These are phyloP conservation scores for Sebastes itinus DNA, from an alignment of 2,797 vertebrate genomes.

Conservation along the genomic window DNA sequence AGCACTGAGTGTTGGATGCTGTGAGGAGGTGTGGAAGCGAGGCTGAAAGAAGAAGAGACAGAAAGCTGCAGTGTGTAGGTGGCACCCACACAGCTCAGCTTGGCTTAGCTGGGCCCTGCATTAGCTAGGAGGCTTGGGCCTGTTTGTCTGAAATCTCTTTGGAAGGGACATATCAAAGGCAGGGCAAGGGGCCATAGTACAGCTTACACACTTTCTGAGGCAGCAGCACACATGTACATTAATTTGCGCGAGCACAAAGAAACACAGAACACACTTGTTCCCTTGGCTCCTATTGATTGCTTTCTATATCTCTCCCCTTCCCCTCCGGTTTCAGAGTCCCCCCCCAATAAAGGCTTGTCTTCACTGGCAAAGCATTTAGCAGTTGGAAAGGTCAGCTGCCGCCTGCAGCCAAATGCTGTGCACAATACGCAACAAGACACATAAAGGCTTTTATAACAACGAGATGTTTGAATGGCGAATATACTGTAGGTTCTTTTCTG, in stretches of 20 bases:
- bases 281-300: conserved; percentile 73
- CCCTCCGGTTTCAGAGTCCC: conserved; percentile 49
- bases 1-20: conserved; percentile 46
- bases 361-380: conserved; percentile 60
- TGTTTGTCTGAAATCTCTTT: conserved; percentile 69
- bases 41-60: conserved; percentile 60
- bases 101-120: conserved; percentile 46
- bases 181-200: conserved; percentile 65
- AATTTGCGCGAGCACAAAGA: conserved; percentile 51
- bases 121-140: conserved; percentile 65
- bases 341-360: conserved; percentile 57
- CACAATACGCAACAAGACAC: conserved; percentile 34
- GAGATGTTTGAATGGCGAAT: conserved; percentile 1
- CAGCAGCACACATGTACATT: conserved; percentile 50
- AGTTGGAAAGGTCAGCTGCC: conserved; percentile 49
- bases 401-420: conserved; percentile 47
- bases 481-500: background rate
- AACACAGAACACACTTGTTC: conserved; percentile 42
- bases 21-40: conserved; percentile 65
- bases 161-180: conserved; percentile 82
- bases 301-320: conserved; percentile 49
- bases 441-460: conserved; percentile 14
- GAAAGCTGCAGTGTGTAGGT: conserved; percentile 70
- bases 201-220: conserved; percentile 55
- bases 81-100: conserved; percentile 71